phyloP scores from a whole-genome alignment of 1,140 invertebrate species.

The Coptotermes formosanus region DNA sequence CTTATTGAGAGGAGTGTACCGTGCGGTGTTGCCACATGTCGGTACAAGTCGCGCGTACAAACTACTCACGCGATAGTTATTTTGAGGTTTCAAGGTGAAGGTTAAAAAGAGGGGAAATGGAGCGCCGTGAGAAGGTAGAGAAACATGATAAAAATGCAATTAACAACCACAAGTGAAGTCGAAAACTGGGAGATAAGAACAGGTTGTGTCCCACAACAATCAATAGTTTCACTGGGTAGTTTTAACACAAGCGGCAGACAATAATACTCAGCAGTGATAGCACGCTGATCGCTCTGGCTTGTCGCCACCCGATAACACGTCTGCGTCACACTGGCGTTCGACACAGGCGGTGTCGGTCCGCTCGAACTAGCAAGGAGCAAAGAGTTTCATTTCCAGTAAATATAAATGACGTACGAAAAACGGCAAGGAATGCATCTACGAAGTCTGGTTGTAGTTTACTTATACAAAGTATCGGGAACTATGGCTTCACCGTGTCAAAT shows the following conservation, averaged over 20 bases:
- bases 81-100: conserved; percentile 15
- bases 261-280: background rate
- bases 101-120: background rate
- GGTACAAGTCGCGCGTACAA: background rate
- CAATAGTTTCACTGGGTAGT: background rate
- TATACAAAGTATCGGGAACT: too few relatives aligned
- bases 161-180: background rate
- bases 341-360: background rate
- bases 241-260: background rate
- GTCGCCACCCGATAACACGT: background rate
- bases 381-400: too few relatives aligned
- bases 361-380: background rate
- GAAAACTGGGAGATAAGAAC: background rate
- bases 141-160: background rate
- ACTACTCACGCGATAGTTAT: background rate
- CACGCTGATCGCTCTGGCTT: background rate
- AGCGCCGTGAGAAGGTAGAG: background rate
- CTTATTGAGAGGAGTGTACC: background rate
- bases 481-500: too few relatives aligned
- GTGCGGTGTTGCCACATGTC: background rate
- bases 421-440: too few relatives aligned
- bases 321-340: background rate
- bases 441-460: too few relatives aligned
- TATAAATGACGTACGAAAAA: too few relatives aligned
- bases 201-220: background rate